Evolutionary conservation across 2,113 vertebrate species (phyloP), one percentile per base, ranked within the genome.

Genomic region (Macroglossus sobrinus): DNA sequence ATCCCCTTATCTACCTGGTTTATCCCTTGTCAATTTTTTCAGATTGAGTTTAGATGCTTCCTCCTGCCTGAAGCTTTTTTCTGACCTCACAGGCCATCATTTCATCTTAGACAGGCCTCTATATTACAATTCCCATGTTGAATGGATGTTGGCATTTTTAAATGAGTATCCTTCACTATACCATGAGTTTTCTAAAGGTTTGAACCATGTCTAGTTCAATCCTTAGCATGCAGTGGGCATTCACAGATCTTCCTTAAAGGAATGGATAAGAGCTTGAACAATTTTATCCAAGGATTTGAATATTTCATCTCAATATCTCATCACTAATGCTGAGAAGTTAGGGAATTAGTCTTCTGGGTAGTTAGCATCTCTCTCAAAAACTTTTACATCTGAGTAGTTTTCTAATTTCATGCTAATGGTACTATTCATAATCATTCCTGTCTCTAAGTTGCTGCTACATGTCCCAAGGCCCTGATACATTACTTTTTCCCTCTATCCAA

Each of bases 381-480:
- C 18, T 75, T 61, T 91, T 30, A 81, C 15, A 5, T 94, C 28
- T 87, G 66, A 97, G n/a, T 28, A 6, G 68, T 94, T 93, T 95
- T 89, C 92, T 85, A 85, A 96, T 90, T 93, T 92, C 86, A 85
- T 89, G 74, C 72, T 96, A 89, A 95, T 94, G 47, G 50, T 43
- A 66, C 40, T 50, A 72, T 88, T 66, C 68, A 79, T 64, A 96
- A 95, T 64, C 50, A 89, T 69, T 38, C 33, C 74, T 84, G 61
- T 53, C 38, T 95, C 55, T 84, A 88, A 90, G 55, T 71, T 81
- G 92, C 33, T 59, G 74, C 33, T 93, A 74, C 24, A 50, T 79
- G 11, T 66, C 68, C 64, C 45, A 93, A 80, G 43, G 28, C 63
- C 64, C 75, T 93, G 57, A 95, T 84, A 84, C 26, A 93, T 71